Evolutionary conservation across 2,888 invertebrate genomes (phyloP).

Genomic region (Steinernema scapterisci): DNA sequence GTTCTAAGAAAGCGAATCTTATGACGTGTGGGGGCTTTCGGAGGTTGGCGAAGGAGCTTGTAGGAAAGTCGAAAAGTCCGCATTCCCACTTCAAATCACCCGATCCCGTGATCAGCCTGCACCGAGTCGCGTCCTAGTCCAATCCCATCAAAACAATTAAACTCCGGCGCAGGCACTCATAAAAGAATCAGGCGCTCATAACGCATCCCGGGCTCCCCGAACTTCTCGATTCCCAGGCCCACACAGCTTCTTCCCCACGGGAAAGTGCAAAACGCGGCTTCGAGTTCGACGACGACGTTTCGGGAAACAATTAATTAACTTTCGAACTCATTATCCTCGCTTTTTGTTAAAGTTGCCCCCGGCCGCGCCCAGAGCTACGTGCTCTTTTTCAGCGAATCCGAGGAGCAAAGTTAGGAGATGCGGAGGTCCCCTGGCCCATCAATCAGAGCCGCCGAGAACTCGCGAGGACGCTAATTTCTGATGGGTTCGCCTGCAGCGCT

Average conservation of each 20-base stretch:
- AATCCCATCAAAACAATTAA: not conserved
- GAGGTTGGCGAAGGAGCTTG: no score
- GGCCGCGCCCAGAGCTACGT: not conserved
- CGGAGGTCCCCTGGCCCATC: constrained; percentile 1
- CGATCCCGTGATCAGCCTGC: no score
- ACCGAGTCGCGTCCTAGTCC: not conserved
- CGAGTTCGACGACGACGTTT: not conserved
- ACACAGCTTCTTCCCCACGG: not conserved
- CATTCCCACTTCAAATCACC: no score
- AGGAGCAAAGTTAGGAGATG: not conserved
- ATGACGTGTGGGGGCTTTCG: no score
- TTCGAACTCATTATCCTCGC: not conserved
- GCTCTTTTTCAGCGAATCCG: constrained; percentile 15
- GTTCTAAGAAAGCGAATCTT: not conserved
- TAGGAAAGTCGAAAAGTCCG: no score
- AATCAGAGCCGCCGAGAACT: not conserved
- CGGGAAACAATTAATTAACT: constrained; percentile 16
- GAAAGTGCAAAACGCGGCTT: constrained; percentile 14
- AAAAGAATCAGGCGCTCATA: no score
- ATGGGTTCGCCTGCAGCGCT: not conserved
- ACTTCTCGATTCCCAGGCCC: not conserved
- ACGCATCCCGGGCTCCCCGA: no score
- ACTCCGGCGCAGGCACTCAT: not conserved
- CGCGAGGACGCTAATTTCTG: not conserved
- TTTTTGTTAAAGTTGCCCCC: constrained; percentile 9